Evolutionary conservation across 2,113 vertebrate genomes (phyloP).

Genomic region (Oriolus oriolus): DNA sequence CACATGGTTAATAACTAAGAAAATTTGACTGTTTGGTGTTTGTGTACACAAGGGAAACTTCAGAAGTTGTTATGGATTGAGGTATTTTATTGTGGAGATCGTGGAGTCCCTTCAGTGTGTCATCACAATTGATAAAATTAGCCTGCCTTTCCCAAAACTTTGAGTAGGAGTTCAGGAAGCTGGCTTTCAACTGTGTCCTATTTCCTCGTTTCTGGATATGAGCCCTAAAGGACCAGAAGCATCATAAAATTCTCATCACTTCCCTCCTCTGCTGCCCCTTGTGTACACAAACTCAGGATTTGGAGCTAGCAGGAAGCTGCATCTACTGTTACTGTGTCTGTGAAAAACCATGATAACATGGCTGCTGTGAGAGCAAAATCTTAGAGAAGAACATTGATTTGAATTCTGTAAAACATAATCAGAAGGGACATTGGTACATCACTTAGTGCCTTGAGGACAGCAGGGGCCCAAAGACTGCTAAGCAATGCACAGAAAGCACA

Average conservation of each 20-base stretch:
- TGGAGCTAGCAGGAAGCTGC: not conserved
- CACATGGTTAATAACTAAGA: constrained; percentile 13
- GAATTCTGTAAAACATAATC: constrained; percentile 31
- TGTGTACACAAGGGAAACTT: not conserved
- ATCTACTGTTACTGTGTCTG: not conserved
- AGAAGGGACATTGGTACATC: not conserved
- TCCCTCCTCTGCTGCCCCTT: not conserved
- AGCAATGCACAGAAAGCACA: not conserved
- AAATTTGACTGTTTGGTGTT: not conserved
- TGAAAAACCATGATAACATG: not conserved
- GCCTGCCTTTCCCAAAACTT: not conserved
- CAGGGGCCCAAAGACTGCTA: not conserved
- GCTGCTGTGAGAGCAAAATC: not conserved
- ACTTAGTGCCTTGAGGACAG: not conserved
- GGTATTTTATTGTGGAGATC: not conserved
- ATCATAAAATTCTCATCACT: not conserved
- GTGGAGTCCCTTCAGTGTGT: not conserved
- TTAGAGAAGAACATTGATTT: not conserved
- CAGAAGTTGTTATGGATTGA: not conserved
- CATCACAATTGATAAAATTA: not conserved
- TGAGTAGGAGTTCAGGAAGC: not conserved
- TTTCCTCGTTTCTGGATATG: not conserved
- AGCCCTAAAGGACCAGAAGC: not conserved
- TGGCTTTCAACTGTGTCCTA: not conserved
- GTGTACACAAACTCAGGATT: not conserved